Evolutionary conservation across 2,888 invertebrate genomes (phyloP), one percentile per base, ranked within the genome.

Genomic region (Xestia c-nigrum): DNA sequence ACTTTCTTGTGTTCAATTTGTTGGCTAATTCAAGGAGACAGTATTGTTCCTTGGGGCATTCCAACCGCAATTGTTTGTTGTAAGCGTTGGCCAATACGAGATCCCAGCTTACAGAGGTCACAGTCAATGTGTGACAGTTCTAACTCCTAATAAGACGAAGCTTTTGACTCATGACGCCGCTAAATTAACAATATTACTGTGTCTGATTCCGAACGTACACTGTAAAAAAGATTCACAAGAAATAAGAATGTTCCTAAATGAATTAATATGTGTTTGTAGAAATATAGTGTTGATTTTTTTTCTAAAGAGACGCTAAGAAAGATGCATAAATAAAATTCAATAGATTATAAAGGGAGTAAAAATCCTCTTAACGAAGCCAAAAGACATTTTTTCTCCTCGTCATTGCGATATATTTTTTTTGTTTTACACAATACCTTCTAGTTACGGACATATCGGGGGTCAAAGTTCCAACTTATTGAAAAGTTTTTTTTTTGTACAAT

Each of bases 71-170:
- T 78, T 61, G 69, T 59, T 66, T 24, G 47, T 43, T 70, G 47
- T 68, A 61, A 12, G 16, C 47, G 43, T 14, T 74, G 61, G 9
- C 61, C 64, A 69, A 69, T 21, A 79, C 10, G 31, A 66, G 59
- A 83, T 66, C 69, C 74, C 21, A 46, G 80, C 74, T 81, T 69
- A 81, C 61, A 66, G 38, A 78, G 47, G 68, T 57, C 46, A 52
- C 80, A 24, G 57, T 64, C 74, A 79, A 79, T 84, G 66, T 66
- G 81, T 79, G 79, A 81, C 83, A 69, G 65, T 40, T n/a, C 14
- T 73, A 83, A 74, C 68, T 65, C 83, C 65, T 55, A 47, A 55
- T 78, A 80, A 78, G 43, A 72, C 80, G 47, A 14, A 14, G 57
- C 64, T 67, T 68, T 61, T 21, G 63, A 68, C 40, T 78, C 57